Evolutionary conservation across 37 sponge, comb jelly and placozoan genomes (phyloP), one percentile per base, ranked within the genome.

Genomic region (Tethya wilhelma): DNA sequence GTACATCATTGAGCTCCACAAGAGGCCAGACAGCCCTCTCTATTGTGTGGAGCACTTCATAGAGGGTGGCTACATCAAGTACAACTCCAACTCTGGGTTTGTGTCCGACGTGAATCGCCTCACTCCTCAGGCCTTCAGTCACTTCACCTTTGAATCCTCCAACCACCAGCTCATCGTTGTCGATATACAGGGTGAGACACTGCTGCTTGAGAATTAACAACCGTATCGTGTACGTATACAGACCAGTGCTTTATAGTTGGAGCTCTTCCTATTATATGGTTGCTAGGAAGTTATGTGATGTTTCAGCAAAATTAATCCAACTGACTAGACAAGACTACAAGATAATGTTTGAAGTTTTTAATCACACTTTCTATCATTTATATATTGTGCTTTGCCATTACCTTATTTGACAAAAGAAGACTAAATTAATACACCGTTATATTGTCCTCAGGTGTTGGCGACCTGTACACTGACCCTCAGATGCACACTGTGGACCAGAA

Each of bases 391-490:
- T 59, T 59, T 59, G 28, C 62, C 28, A 12, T 59, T 29, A 6
- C 62, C 7, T 12, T 8, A 59, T 59, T 29, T 59, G 62, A 59
- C 28, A 19, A 59, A 29, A 59, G 7, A 29, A 59, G 7, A 29
- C 23, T 59, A 29, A 59, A 49, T 33, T 23, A 14, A 6, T 46
- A 36, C 76, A 49, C 55, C 17, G n/a, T n/a, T n/a, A 58, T 71
- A 22, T 68, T 12, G 30, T 20, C 40, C 11, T 65, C 11, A 94
- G 94, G 94, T 38, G 96, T 96, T 9, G 96, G 96, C 0, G 96
- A 96, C 74, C 63, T 96, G 30, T 96, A 96, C 84, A 96, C 96
- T n/a, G 96, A 96, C 63, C 96, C 96, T 58, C 96, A 96, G 75
- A 96, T 96, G 53, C 96, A 96, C 86, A 96, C 96, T 12, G 75